Conservation (phyloP, 2,797 vertebrate species). For the Morus bassanus region DNA sequence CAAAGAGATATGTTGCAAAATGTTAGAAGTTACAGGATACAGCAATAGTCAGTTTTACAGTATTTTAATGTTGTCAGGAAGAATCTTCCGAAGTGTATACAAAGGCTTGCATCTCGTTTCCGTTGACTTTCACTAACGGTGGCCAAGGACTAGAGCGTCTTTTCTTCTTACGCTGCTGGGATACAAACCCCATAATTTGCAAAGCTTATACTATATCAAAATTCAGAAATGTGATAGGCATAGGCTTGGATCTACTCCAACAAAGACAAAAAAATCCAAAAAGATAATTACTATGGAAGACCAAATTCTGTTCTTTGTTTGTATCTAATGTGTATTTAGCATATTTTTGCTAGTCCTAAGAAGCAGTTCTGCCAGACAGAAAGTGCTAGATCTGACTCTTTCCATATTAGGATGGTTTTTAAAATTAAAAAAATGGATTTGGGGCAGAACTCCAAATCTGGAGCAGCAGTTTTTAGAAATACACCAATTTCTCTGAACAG, state of each 20-base stretch:
- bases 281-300: not conserved
- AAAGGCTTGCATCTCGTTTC: fast-evolving
- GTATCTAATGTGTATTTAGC: fast-evolving
- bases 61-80: fast-evolving
- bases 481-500: fast-evolving
- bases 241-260: not conserved
- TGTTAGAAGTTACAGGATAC: not conserved
- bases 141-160: not conserved
- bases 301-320: not conserved
- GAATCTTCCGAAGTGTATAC: fast-evolving
- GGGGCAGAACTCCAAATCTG: not conserved
- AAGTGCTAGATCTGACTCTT: not conserved
- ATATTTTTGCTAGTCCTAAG: fast-evolving
- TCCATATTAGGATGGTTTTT: fast-evolving
- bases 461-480: not conserved
- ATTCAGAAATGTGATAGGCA: not conserved
- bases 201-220: not conserved
- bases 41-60: not conserved
- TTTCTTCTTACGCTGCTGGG: not conserved
- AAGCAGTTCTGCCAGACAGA: fast-evolving
- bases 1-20: not conserved
- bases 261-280: fast-evolving
- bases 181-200: fast-evolving
- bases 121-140: fast-evolving
- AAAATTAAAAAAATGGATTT: not conserved